Conservation (phyloP, 2,797 vertebrate genomes). For the Octomys mimax region DNA sequence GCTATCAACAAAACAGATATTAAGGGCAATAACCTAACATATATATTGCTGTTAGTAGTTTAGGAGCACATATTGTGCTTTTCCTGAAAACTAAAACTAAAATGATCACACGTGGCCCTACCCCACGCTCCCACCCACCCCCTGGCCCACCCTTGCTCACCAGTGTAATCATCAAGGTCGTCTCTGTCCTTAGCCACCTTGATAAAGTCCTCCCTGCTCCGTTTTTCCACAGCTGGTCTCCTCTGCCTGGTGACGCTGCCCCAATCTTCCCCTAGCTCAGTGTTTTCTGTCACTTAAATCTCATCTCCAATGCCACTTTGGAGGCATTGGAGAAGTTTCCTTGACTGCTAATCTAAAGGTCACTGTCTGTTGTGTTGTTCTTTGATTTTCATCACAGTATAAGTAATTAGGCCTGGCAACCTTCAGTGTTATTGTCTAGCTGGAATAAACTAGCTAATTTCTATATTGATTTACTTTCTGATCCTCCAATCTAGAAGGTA, state of each 20-base stretch:
- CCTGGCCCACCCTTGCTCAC: not conserved
- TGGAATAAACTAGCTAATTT: not conserved
- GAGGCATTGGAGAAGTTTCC: not conserved
- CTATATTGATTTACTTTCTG: not conserved
- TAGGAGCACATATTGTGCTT: not conserved
- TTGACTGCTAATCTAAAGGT: not conserved
- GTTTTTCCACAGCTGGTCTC: not conserved
- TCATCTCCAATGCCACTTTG: conserved; percentile 2
- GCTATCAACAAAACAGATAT: not conserved
- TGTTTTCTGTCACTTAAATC: conserved; percentile 11
- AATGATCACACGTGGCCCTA: not conserved
- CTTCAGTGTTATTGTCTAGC: not conserved
- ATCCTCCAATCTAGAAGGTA: not conserved
- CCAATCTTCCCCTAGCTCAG: not conserved
- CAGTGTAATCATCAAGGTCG: not conserved
- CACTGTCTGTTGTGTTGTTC: not conserved
- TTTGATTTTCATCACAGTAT: not conserved
- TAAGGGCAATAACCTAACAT: not conserved
- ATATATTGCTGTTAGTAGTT: not conserved
- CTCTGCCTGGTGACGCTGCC: not conserved
- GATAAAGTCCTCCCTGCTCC: not conserved
- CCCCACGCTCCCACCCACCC: too few relatives aligned
- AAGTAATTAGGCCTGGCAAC: not conserved
- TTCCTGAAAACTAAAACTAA: not conserved
- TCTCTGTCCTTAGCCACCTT: not conserved